phyloP scores from a whole-genome alignment of 2,888 invertebrate genomes.

The Acholoe squamosa region DNA sequence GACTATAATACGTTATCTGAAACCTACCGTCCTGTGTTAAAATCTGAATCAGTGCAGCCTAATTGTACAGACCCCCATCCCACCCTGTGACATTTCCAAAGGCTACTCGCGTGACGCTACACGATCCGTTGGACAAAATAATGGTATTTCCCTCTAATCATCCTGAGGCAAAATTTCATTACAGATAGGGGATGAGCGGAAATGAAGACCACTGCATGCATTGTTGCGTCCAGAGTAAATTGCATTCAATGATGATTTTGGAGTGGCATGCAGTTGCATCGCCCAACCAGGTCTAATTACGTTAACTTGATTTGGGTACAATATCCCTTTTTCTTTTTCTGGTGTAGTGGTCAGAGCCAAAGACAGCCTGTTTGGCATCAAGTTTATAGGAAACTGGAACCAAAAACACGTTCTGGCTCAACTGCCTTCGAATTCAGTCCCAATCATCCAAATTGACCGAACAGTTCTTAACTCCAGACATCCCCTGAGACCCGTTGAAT shows the following conservation, averaged over 20 bases:
- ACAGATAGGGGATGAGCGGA: background rate
- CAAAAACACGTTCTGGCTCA: too few species aligned
- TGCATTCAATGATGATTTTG: conserved; percentile 19
- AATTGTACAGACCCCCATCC: background rate
- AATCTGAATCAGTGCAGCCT: conserved; percentile 1
- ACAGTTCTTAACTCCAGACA: too few species aligned
- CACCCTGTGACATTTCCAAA: background rate
- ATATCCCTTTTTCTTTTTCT: too few species aligned
- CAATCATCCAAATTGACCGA: too few species aligned
- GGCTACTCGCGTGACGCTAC: background rate
- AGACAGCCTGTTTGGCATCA: too few species aligned
- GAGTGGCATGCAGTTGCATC: conserved; percentile 12
- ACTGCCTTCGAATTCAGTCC: too few species aligned
- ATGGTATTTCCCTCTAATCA: background rate
- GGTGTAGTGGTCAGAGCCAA: too few species aligned
- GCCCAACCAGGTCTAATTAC: background rate
- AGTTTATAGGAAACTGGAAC: too few species aligned
- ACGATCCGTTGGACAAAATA: conserved; percentile 6
- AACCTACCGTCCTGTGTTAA: background rate
- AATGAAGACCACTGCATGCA: background rate
- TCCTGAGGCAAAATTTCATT: background rate
- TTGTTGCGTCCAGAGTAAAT: background rate
- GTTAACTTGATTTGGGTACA: background rate
- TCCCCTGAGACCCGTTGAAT: too few species aligned
- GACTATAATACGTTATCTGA: background rate